Evolutionary conservation across 2,888 invertebrate genomes (phyloP), one percentile per base, ranked within the genome.

Genomic region (Dyspetes luteomarginatus): DNA sequence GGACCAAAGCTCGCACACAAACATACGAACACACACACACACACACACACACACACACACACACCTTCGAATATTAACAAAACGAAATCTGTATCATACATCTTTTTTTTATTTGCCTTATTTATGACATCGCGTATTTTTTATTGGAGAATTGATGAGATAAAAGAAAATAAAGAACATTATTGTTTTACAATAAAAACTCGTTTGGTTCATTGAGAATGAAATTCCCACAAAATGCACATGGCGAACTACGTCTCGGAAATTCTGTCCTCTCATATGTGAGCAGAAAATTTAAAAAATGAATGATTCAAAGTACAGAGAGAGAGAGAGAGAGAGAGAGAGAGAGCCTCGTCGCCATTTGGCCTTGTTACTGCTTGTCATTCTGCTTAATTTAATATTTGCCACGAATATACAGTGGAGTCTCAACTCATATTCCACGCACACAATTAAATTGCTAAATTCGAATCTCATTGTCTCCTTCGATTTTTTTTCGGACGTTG

Each of bases 121-220:
- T 69, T 45, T 56, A 55, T 58, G 56, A 68, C 7, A 28, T 15
- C 5, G 15, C 17, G 19, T 48, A 30, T 15, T 26, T 56, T 69
- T 69, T 68, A 48, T 22, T 56, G 30, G 43, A 45, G 56, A 17
- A 56, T 69, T 45, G 56, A 43, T 26, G 56, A 58, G n/a, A 69
- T 45, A 22, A 69, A 48, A 4, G n/a, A 48, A 48, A 48, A 56
- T 56, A 69, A 69, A 69, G 56, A 45, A 56, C 19, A 56, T 4
- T 30, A 15, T 41, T 15, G 24, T 68, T 68, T 68, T 55, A 55
- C 15, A 52, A 30, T 15, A 68, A 55, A 5, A 48, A 3, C 48
- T 17, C 17, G 17, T 17, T 4, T 4, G 15, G 17, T 4, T 2
- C 12, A 36, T 36, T 7, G 7, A 36, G 36, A 36, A 36, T 36